Percentiles rank a stretch among this genome's conserved stretches.
phyloP scores from a whole-genome alignment of 2,888 invertebrate genomes.

The Oscheius sp. region DNA sequence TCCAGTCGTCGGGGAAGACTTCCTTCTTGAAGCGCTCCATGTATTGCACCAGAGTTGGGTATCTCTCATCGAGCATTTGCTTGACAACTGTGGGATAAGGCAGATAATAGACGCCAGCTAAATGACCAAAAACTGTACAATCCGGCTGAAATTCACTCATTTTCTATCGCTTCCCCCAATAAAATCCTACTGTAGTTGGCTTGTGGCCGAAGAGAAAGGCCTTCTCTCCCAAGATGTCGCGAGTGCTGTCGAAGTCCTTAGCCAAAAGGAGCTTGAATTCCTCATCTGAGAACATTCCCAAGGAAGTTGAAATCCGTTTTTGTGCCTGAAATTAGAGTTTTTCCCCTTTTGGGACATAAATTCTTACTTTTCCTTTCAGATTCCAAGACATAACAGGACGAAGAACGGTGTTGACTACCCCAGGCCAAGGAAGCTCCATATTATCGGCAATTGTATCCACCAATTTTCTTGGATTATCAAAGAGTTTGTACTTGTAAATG shows the following conservation, averaged over 20 bases:
- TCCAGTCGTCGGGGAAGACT: constrained; percentile 3
- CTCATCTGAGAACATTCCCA: constrained; percentile 18
- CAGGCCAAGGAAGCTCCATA: not conserved
- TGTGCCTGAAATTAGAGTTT: not conserved
- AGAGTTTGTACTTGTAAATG: constrained; percentile 11
- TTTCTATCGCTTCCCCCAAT: not conserved
- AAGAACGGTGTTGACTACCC: not conserved
- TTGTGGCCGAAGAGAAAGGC: constrained; percentile 11
- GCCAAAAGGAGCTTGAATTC: constrained; percentile 14
- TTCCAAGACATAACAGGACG: not conserved
- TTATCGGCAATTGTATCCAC: not conserved
- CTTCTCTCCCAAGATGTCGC: constrained; percentile 1
- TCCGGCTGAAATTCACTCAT: constrained; percentile 19
- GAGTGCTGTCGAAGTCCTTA: constrained; percentile 10
- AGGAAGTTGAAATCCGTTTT: not conserved
- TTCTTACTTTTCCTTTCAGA: not conserved
- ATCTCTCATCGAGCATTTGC: constrained; percentile 9
- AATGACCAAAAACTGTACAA: constrained; percentile 27
- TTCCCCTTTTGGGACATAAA: not conserved
- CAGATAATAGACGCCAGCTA: constrained; percentile 26
- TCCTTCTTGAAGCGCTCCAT: constrained; percentile 6
- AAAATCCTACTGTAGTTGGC: not conserved
- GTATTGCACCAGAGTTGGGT: constrained; percentile 22
- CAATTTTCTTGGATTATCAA: not conserved
- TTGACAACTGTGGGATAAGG: constrained; percentile 2